Conservation (phyloP, 1,140 invertebrate species). For the Manduca sexta region DNA sequence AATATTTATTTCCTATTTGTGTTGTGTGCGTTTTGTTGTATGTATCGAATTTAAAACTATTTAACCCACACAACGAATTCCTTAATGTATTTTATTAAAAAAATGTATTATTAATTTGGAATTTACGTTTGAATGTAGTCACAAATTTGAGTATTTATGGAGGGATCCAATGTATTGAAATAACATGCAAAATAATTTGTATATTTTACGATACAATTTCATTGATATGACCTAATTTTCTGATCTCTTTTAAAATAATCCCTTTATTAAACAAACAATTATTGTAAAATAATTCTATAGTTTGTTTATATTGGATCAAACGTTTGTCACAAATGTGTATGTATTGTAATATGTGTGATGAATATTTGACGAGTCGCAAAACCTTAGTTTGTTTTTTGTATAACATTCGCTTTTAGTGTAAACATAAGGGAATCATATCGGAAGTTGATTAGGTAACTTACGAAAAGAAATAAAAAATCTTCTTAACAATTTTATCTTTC, state of each 20-base stretch:
- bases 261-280: not conserved
- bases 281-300: too few relatives aligned
- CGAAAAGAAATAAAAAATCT: constrained; percentile 62
- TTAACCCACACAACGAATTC: constrained; percentile 5
- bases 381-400: constrained; percentile 18
- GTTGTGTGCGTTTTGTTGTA: constrained; percentile 2
- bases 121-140: not conserved
- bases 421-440: constrained; percentile 61
- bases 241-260: too few relatives aligned
- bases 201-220: too few relatives aligned
- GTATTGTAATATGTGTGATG: not conserved
- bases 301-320: too few relatives aligned
- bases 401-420: constrained; percentile 38
- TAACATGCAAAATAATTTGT: too few relatives aligned
- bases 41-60: not conserved
- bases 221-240: too few relatives aligned
- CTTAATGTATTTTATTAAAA: not conserved
- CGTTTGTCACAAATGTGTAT: too few relatives aligned
- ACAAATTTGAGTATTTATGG: too few relatives aligned
- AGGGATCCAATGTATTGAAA: too few relatives aligned
- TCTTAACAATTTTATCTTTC: constrained; percentile 32
- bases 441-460: constrained; percentile 60
- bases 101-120: not conserved
- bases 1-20: constrained; percentile 4
- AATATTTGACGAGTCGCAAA: not conserved